Evolutionary conservation across 2,888 invertebrate species (phyloP).

Genomic region (Stratiomys singularior): DNA sequence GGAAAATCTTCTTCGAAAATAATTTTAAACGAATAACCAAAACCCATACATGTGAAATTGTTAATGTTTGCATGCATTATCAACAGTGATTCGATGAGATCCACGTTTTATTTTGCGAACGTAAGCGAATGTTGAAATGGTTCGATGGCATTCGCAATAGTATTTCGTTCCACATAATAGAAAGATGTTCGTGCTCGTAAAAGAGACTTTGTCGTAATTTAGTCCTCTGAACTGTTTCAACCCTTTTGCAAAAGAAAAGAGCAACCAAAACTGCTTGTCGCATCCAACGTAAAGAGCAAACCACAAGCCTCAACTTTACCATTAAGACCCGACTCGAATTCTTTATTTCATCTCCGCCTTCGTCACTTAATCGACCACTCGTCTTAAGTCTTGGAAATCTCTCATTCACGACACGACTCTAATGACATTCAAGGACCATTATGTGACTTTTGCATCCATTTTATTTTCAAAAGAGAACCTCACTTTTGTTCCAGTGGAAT

Average conservation of each 20-base stretch:
- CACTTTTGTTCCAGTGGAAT: not conserved
- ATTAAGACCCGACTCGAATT: conserved; percentile 9
- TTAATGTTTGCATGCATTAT: no score
- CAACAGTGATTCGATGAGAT: no score
- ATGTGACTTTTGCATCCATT: conserved; percentile 45
- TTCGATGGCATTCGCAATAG: no score
- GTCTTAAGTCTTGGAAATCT: conserved; percentile 33
- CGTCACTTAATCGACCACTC: conserved; percentile 41
- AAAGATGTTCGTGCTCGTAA: not conserved
- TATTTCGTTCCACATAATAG: no score
- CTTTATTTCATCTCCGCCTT: conserved; percentile 36
- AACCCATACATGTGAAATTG: no score
- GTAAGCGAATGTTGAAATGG: no score
- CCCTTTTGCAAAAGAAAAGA: conserved; percentile 6
- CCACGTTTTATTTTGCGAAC: no score
- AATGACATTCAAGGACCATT: conserved; percentile 44
- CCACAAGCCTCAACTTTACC: conserved; percentile 1
- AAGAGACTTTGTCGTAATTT: not conserved
- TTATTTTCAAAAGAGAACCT: conserved; percentile 22
- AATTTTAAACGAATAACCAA: no score
- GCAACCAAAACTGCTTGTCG: conserved; percentile 24
- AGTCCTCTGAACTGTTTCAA: conserved; percentile 1
- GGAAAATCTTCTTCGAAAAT: no score
- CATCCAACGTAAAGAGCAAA: conserved; percentile 1
- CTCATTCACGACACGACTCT: conserved; percentile 30